phyloP scores from a whole-genome alignment of 2,888 invertebrate genomes.

The Slavum lentiscoides region DNA sequence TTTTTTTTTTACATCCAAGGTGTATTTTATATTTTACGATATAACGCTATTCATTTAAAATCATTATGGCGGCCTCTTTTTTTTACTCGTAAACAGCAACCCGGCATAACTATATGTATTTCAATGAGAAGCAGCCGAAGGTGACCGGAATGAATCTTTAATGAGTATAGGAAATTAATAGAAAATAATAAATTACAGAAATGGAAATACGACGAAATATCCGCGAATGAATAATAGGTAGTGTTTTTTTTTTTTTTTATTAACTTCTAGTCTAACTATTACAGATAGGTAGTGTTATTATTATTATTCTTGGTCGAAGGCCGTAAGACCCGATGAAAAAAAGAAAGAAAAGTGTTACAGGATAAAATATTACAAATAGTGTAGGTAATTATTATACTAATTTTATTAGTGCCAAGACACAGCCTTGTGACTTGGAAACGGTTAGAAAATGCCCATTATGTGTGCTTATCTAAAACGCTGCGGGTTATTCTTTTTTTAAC shows the following conservation, averaged over 20 bases:
- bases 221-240: neutral
- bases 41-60: neutral
- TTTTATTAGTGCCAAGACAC: neutral
- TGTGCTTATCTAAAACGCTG: neutral
- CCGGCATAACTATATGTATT: neutral
- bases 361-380: constrained; percentile 11
- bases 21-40: neutral
- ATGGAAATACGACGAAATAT: constrained; percentile 2
- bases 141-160: constrained; percentile 25
- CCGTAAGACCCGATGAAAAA: neutral
- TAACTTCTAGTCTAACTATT: no score
- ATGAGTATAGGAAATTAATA: constrained; percentile 16
- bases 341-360: neutral
- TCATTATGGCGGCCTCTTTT: neutral
- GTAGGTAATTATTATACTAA: neutral
- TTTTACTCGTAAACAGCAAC: neutral
- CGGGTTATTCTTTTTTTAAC: constrained; percentile 18
- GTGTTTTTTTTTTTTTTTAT: no score
- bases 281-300: no score
- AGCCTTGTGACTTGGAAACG: constrained; percentile 3
- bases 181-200: neutral
- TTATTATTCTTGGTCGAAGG: constrained; percentile 11
- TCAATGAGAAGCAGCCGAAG: neutral
- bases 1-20: constrained; percentile 2
- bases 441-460: neutral